Evolutionary conservation across 2,113 vertebrate species (phyloP).

Genomic region (Gopherus flavomarginatus): DNA sequence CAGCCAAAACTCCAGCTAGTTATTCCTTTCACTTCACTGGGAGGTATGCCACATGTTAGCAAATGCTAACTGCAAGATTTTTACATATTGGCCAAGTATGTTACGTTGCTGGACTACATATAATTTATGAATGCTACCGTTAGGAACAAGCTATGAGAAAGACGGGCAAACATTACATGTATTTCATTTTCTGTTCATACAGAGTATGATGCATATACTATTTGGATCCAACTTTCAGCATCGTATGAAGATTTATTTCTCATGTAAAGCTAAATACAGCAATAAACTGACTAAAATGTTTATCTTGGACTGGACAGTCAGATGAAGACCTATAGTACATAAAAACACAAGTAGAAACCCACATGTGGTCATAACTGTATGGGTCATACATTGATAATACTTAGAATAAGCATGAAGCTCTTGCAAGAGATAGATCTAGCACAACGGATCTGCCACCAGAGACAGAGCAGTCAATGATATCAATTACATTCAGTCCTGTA

Average conservation of each 20-base stretch:
- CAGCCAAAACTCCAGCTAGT: not conserved
- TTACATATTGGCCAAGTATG: not conserved
- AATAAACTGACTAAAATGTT: not conserved
- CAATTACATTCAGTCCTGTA: not conserved
- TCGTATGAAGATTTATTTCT: not conserved
- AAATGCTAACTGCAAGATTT: not conserved
- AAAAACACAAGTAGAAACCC: not conserved
- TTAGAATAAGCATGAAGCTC: not conserved
- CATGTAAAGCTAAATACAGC: not conserved
- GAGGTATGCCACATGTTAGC: not conserved
- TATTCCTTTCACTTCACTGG: not conserved
- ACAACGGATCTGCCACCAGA: not conserved
- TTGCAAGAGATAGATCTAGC: not conserved
- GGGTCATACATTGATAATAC: not conserved
- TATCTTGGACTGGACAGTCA: not conserved
- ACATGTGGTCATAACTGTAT: not conserved
- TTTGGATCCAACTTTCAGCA: not conserved
- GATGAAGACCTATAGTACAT: not conserved
- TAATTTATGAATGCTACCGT: not conserved
- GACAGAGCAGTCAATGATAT: not conserved
- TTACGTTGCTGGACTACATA: not conserved
- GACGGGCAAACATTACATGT: not conserved
- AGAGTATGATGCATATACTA: not conserved
- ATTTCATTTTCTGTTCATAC: not conserved
- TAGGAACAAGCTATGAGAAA: not conserved